These are phyloP conservation scores for Trachelus iudaicus DNA, from an alignment of 2,888 invertebrate genomes.

Conservation along the genomic window DNA sequence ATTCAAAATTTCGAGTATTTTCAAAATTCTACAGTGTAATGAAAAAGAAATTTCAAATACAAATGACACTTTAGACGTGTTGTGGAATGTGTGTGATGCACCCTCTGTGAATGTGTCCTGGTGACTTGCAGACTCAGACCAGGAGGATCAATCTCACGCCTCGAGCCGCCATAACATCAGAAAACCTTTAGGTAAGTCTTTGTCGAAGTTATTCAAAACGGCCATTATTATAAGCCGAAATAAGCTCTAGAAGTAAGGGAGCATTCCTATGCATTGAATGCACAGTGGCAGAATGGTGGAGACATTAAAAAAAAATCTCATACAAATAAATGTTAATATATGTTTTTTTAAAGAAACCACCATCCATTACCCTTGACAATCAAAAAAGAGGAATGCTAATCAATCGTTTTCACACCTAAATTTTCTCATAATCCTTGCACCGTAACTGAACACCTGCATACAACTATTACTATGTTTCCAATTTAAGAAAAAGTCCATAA, in stretches of 20 bases:
- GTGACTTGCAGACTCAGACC: conserved; percentile 65
- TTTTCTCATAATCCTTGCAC: background rate
- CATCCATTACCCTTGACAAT: background rate
- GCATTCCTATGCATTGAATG: background rate
- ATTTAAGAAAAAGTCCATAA: background rate
- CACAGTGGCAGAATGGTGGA: background rate
- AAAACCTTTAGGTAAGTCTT: conserved; percentile 70
- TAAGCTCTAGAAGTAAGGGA: conserved; percentile 65
- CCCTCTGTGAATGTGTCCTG: conserved; percentile 63
- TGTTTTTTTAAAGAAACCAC: background rate
- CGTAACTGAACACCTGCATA: background rate
- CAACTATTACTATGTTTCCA: background rate
- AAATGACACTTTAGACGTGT: conserved; percentile 60
- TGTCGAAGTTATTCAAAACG: background rate
- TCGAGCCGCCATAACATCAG: conserved; percentile 67
- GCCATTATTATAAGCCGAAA: conserved; percentile 53
- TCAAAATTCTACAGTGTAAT: background rate
- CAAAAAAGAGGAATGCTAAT: background rate
- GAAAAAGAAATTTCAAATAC: conserved; percentile 7
- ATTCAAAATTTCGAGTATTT: background rate
- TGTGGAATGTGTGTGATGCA: conserved; percentile 65
- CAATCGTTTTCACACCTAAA: background rate
- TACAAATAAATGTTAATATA: background rate
- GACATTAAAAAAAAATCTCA: background rate
- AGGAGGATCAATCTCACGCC: conserved; percentile 64